phyloP scores from a whole-genome alignment of 2,113 vertebrate genomes.

The Atrichornis clamosus region DNA sequence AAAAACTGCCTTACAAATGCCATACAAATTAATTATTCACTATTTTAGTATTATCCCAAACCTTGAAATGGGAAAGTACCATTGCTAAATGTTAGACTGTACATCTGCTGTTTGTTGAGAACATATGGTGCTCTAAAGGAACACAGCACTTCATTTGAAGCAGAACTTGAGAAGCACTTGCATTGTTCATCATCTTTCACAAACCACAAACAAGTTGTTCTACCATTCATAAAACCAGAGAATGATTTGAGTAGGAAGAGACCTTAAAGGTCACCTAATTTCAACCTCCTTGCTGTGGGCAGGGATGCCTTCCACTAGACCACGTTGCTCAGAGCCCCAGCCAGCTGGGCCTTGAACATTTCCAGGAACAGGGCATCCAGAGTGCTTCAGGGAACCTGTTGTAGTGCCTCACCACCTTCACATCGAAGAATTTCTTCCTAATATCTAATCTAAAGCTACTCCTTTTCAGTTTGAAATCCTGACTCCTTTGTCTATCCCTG shows the following conservation, averaged over 20 bases:
- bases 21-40: neutral
- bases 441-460: neutral
- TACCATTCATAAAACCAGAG: neutral
- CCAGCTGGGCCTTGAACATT: neutral
- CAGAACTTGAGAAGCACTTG: neutral
- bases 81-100: conserved; percentile 6
- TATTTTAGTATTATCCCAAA: neutral
- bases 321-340: neutral
- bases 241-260: neutral
- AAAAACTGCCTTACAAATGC: neutral
- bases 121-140: conserved; percentile 28
- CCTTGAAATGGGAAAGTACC: neutral
- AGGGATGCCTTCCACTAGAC: neutral
- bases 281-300: neutral
- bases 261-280: neutral
- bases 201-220: neutral
- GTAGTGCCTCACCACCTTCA: neutral
- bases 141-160: neutral
- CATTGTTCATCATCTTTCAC: neutral
- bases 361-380: neutral
- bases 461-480: neutral
- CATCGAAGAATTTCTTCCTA: neutral
- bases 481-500: neutral
- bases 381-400: neutral
- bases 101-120: conserved; percentile 23